These are phyloP conservation scores for Strigamia transsilvanica DNA, from an alignment of 2,888 invertebrate species.

Conservation along the genomic window DNA sequence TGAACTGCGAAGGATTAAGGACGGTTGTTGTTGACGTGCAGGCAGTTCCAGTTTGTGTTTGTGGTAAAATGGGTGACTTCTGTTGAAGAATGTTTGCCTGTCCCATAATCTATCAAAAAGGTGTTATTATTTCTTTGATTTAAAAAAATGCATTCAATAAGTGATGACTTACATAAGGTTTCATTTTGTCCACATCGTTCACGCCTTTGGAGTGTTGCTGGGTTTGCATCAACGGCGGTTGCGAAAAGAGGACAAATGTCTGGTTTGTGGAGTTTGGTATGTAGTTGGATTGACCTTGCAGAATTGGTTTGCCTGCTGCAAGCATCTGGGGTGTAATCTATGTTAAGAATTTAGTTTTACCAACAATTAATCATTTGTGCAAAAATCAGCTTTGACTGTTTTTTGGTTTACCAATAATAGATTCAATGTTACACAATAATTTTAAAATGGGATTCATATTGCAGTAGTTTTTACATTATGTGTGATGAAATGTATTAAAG, in stretches of 20 bases:
- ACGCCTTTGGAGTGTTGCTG: constrained; percentile 68
- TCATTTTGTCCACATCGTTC: constrained; percentile 58
- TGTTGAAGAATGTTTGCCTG: constrained; percentile 58
- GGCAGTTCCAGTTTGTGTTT: constrained; percentile 55
- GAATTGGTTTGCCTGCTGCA: constrained; percentile 76
- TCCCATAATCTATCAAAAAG: constrained; percentile 57
- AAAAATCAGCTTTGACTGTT: too few relatives aligned
- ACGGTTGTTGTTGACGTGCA: constrained; percentile 57
- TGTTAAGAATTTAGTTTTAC: constrained; percentile 70
- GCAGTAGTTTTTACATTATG: too few relatives aligned
- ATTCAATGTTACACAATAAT: background rate
- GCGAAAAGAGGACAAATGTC: constrained; percentile 73
- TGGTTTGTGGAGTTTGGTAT: constrained; percentile 61
- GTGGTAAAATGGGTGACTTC: constrained; percentile 59
- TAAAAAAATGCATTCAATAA: background rate
- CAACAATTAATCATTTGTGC: too few relatives aligned
- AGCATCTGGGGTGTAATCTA: constrained; percentile 84
- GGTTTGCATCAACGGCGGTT: constrained; percentile 71
- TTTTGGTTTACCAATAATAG: too few relatives aligned
- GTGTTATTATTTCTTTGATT: background rate
- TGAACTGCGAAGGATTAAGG: constrained; percentile 58
- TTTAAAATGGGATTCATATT: too few relatives aligned
- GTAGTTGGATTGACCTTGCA: constrained; percentile 77
- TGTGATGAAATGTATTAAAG: background rate
- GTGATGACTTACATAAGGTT: constrained; percentile 58